These are phyloP conservation scores for Eurystomus gularis DNA, from an alignment of 2,113 vertebrate genomes.

Conservation along the genomic window DNA sequence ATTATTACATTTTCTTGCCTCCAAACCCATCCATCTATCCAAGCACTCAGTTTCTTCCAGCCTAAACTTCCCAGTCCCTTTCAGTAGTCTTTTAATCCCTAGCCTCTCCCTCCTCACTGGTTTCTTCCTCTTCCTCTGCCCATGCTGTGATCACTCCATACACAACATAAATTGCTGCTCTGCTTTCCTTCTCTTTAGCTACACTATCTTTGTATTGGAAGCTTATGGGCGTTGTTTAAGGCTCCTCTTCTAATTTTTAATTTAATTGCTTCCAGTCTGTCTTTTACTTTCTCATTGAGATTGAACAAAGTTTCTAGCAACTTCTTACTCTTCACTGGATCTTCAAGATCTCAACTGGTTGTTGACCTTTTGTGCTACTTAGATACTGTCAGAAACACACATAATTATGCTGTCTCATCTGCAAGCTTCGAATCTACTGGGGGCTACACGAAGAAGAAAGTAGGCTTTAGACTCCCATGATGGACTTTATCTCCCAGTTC, in stretches of 20 bases:
- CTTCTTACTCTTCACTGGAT: neutral
- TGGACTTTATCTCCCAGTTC: neutral
- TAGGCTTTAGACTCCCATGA: neutral
- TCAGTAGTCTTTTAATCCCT: neutral
- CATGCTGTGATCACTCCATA: neutral
- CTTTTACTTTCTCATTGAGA: neutral
- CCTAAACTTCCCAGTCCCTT: neutral
- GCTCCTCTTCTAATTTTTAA: neutral
- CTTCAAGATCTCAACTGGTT: neutral
- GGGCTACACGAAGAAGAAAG: neutral
- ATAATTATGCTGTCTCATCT: fast-evolving
- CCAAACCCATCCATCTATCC: neutral
- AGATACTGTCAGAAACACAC: neutral
- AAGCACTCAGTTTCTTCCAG: neutral
- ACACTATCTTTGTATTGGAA: neutral
- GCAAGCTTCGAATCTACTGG: neutral
- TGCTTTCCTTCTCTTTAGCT: neutral
- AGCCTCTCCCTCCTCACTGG: neutral
- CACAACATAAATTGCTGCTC: neutral
- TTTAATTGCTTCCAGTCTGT: neutral
- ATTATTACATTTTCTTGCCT: neutral
- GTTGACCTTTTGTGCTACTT: neutral
- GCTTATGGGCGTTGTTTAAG: neutral
- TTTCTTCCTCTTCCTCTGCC: neutral
- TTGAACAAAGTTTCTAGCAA: neutral